phyloP scores from a whole-genome alignment of 92 coral and sea anemone genomes.

The Micromussa lordhowensis region DNA sequence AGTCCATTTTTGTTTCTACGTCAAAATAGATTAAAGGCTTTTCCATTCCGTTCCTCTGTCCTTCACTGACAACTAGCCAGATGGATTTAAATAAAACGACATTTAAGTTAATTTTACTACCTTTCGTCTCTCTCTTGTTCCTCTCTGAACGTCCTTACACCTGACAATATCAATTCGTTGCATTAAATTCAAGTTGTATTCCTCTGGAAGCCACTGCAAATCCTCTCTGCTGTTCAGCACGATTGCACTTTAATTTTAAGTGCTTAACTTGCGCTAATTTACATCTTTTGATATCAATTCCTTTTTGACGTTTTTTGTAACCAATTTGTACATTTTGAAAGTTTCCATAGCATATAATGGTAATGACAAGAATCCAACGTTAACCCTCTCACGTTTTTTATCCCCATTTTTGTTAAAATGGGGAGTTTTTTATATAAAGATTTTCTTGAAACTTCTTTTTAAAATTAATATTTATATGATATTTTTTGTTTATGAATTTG shows the following conservation, averaged over 20 bases:
- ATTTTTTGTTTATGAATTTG: too few relatives aligned
- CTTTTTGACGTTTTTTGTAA: neutral
- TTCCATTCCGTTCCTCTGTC: neutral
- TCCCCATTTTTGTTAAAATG: neutral
- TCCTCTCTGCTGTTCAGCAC: neutral
- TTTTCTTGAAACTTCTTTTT: too few relatives aligned
- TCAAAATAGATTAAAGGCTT: neutral
- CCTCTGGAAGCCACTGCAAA: neutral
- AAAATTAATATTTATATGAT: too few relatives aligned
- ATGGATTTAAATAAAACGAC: neutral
- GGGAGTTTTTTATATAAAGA: neutral
- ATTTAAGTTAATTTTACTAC: neutral
- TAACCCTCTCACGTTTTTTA: neutral
- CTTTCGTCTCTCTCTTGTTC: neutral
- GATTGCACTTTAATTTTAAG: neutral
- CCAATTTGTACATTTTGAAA: neutral
- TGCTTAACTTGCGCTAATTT: neutral
- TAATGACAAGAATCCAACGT: neutral
- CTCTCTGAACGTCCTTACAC: neutral
- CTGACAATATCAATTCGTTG: neutral
- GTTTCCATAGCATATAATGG: conserved; percentile 9
- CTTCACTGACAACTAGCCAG: neutral
- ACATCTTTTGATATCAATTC: neutral
- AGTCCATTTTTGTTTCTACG: neutral
- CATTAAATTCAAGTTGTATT: neutral